Percentiles rank a stretch among this genome's conserved stretches.
These are phyloP conservation scores for Torymus aiolomorphi DNA, from an alignment of 2,888 invertebrate species.

Conservation along the genomic window DNA sequence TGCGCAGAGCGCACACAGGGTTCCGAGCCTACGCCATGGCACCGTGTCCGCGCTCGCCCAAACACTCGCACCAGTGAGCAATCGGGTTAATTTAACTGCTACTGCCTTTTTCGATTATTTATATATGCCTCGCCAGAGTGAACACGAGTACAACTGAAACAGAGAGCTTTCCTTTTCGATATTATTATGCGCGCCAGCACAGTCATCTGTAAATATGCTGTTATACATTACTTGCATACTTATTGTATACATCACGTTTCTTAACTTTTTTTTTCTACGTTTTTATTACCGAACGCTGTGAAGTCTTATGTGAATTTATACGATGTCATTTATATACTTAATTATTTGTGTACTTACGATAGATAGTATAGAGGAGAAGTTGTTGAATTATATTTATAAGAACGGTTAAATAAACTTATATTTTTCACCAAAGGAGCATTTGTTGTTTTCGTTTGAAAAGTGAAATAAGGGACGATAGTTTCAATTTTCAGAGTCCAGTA, in stretches of 20 bases:
- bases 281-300: background rate
- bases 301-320: background rate
- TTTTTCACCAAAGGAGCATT: background rate
- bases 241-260: no score
- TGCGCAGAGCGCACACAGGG: constrained; percentile 62
- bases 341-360: constrained; percentile 4
- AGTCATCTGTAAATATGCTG: constrained; percentile 1
- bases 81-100: no score
- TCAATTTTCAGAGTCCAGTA: no score
- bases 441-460: background rate
- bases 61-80: background rate
- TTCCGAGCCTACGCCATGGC: constrained; percentile 63
- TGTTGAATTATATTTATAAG: constrained; percentile 15
- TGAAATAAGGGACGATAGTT: no score
- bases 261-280: no score
- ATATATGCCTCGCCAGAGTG: no score
- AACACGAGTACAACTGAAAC: no score
- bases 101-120: no score
- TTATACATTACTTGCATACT: background rate
- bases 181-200: no score
- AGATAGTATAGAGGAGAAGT: background rate
- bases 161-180: no score
- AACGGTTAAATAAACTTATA: constrained; percentile 12
- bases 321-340: constrained; percentile 6
- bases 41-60: constrained; percentile 64